Percentiles rank a stretch among this genome's conserved stretches.
These are phyloP conservation scores for Trichonephila inaurata DNA, from an alignment of 1,140 invertebrate species.

Conservation along the genomic window DNA sequence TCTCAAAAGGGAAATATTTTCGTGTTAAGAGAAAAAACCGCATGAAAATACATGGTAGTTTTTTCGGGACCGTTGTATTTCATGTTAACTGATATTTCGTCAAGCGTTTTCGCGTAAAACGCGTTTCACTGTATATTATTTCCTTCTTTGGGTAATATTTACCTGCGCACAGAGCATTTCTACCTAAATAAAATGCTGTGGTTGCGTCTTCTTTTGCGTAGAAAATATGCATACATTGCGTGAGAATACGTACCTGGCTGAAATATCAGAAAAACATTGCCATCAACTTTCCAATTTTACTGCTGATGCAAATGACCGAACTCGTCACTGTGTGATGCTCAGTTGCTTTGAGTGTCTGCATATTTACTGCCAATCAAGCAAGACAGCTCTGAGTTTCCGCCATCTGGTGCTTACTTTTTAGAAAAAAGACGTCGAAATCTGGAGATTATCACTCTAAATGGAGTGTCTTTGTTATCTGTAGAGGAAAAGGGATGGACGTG, in stretches of 20 bases:
- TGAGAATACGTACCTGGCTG: neutral
- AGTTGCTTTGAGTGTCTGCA: neutral
- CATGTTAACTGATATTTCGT: too few relatives aligned
- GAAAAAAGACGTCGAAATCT: neutral
- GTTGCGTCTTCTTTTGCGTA: neutral
- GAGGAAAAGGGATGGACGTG: neutral
- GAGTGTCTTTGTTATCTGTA: neutral
- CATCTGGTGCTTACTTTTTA: constrained; percentile 13
- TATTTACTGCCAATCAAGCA: neutral
- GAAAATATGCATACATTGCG: neutral
- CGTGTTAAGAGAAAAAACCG: too few relatives aligned
- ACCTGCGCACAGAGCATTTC: too few relatives aligned
- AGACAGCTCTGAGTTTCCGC: neutral
- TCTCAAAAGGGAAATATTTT: too few relatives aligned
- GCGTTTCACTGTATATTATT: too few relatives aligned
- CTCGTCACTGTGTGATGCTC: neutral
- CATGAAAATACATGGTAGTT: too few relatives aligned
- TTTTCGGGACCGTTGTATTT: too few relatives aligned
- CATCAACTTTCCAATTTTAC: too few relatives aligned
- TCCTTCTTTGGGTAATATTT: too few relatives aligned
- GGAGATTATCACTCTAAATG: neutral
- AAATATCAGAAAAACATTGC: neutral
- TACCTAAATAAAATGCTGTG: neutral
- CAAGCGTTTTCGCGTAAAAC: too few relatives aligned
- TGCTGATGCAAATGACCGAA: too few relatives aligned